These are phyloP conservation scores for Pangasius krempfi DNA, from an alignment of 2,797 vertebrate species.

Conservation along the genomic window DNA sequence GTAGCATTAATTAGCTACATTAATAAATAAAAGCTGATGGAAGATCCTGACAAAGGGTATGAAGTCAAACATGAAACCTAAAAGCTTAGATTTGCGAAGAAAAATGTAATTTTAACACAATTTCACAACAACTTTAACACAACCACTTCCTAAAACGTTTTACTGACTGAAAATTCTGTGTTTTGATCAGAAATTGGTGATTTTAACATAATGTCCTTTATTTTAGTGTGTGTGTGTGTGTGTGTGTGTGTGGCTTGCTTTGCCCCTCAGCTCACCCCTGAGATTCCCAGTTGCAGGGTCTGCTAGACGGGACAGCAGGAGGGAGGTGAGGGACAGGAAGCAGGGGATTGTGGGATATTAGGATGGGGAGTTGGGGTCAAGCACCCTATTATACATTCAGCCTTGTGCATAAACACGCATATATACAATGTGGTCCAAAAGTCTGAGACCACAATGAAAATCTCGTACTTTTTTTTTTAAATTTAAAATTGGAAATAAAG, in stretches of 20 bases:
- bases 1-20: neutral
- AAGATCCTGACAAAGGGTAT: neutral
- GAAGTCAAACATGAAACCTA: neutral
- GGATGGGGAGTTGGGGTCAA: conserved; percentile 19
- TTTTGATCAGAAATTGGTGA: neutral
- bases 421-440: neutral
- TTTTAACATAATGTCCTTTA: neutral
- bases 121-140: neutral
- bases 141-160: neutral
- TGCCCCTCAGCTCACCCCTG: conserved; percentile 44
- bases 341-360: conserved; percentile 46
- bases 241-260: conserved; percentile 11
- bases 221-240: neutral
- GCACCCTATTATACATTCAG: conserved; percentile 18
- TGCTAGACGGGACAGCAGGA: conserved; percentile 20
- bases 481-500: neutral
- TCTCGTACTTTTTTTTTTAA: neutral
- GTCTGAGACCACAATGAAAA: neutral
- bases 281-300: conserved; percentile 21
- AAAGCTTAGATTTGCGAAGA: neutral
- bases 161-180: neutral
- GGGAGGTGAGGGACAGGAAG: conserved; percentile 40
- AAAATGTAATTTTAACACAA: neutral
- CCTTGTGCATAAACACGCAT: neutral
- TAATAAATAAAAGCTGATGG: neutral